Conservation (phyloP, 2,888 invertebrate species). For the Chromoteleia sp. region DNA sequence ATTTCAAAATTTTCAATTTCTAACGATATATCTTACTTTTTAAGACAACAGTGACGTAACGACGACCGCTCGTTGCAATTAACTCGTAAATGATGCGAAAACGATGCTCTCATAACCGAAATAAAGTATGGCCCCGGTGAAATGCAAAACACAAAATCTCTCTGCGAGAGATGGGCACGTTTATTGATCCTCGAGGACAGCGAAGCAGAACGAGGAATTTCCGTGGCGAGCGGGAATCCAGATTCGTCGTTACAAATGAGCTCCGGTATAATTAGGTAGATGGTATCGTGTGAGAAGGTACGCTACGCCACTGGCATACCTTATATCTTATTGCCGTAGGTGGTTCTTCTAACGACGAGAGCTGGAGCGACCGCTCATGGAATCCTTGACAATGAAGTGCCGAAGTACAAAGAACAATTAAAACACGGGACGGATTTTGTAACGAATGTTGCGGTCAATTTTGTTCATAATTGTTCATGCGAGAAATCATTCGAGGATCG, state of each 20-base stretch:
- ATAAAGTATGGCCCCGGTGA: conserved; percentile 15
- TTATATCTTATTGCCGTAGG: conserved; percentile 72
- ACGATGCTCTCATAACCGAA: conserved; percentile 19
- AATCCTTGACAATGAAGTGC: conserved; percentile 78
- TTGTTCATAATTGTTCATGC: too few relatives aligned
- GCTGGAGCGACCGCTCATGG: conserved; percentile 71
- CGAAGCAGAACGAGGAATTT: conserved; percentile 79
- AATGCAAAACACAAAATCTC: conserved; percentile 55
- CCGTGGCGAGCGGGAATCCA: conserved; percentile 78
- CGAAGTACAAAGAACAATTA: conserved; percentile 31
- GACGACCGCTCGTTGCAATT: too few relatives aligned
- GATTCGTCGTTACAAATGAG: conserved; percentile 82
- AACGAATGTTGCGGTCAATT: not conserved
- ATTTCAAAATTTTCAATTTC: too few relatives aligned
- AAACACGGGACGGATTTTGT: not conserved
- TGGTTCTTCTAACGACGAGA: conserved; percentile 77
- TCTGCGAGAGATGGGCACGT: conserved; percentile 53
- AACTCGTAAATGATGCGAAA: not conserved
- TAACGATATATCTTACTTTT: too few relatives aligned
- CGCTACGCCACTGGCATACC: conserved; percentile 73
- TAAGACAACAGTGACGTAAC: too few relatives aligned
- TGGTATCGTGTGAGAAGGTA: conserved; percentile 82
- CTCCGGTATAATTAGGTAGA: conserved; percentile 81
- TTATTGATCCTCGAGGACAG: conserved; percentile 70
- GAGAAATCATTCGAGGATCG: too few relatives aligned